These are phyloP conservation scores for Gallirallus australis DNA, from an alignment of 2,797 vertebrate species.

Conservation along the genomic window DNA sequence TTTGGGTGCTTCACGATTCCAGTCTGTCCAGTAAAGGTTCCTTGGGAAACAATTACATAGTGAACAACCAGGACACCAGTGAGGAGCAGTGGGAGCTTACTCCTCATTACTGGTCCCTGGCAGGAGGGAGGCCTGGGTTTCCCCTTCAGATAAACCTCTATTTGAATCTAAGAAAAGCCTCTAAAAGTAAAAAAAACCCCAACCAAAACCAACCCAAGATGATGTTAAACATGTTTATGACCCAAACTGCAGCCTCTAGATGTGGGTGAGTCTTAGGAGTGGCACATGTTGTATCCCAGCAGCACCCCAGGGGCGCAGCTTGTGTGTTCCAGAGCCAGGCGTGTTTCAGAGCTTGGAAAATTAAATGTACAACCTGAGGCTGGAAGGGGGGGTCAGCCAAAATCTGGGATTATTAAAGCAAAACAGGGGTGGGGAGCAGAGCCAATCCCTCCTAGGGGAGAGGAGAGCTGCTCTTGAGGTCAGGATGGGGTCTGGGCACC, in stretches of 20 bases:
- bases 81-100: not conserved
- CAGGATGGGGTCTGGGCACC: not conserved
- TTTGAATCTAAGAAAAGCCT: not conserved
- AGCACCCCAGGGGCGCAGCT: not conserved
- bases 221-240: not conserved
- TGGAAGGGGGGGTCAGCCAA: not conserved
- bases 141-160: not conserved
- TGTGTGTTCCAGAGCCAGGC: not conserved
- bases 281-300: not conserved
- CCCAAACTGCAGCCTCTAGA: not conserved
- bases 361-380: not conserved
- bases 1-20: conserved; percentile 97
- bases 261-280: not conserved
- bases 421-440: not conserved
- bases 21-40: conserved; percentile 96
- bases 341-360: not conserved
- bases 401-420: not conserved
- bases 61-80: not conserved
- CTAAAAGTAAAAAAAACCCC: not conserved
- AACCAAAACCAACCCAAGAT: not conserved
- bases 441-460: not conserved
- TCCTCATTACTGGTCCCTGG: not conserved
- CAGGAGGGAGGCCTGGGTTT: not conserved
- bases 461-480: not conserved
- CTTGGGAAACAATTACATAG: conserved; percentile 70